Conservation (phyloP, 2,888 invertebrate species). For the Andrena bucephala region DNA sequence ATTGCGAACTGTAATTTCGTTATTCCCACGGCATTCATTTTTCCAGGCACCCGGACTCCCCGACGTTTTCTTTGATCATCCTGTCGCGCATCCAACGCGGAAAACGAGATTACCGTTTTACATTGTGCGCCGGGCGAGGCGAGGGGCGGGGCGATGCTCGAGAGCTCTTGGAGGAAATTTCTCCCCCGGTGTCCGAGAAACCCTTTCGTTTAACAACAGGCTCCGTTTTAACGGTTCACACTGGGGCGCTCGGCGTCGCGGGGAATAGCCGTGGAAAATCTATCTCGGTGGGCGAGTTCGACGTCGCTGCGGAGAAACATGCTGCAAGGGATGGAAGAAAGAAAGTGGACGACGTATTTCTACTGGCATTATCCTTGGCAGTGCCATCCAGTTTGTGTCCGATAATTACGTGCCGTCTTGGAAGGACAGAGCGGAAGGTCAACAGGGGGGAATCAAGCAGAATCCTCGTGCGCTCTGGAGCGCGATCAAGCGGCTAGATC, state of each 20-base stretch:
- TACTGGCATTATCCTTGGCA: conserved; percentile 26
- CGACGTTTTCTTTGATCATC: conserved; percentile 50
- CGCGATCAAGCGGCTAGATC: conserved; percentile 61
- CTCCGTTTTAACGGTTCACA: conserved; percentile 46
- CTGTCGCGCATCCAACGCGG: conserved; percentile 31
- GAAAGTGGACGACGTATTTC: conserved; percentile 11
- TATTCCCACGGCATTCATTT: conserved; percentile 24
- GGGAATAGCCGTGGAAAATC: conserved; percentile 28
- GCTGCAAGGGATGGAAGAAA: background rate
- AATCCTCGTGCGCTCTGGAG: conserved; percentile 43
- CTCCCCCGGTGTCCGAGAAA: conserved; percentile 30
- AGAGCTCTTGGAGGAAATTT: conserved; percentile 54
- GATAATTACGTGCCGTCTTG: conserved; percentile 67
- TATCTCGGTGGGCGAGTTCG: conserved; percentile 37
- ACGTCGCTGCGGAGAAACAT: background rate
- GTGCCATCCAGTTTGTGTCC: conserved; percentile 32
- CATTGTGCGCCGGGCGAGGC: conserved; percentile 28
- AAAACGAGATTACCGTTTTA: conserved; percentile 49
- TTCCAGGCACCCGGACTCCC: conserved; percentile 6
- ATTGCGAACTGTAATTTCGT: conserved; percentile 56
- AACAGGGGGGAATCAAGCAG: conserved; percentile 58
- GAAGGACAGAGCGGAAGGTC: conserved; percentile 55
- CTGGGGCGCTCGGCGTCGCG: background rate
- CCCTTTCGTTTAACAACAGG: conserved; percentile 26
- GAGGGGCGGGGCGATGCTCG: conserved; percentile 1